These are phyloP conservation scores for Linnaemya tessellans DNA, from an alignment of 2,888 invertebrate species.

Conservation along the genomic window DNA sequence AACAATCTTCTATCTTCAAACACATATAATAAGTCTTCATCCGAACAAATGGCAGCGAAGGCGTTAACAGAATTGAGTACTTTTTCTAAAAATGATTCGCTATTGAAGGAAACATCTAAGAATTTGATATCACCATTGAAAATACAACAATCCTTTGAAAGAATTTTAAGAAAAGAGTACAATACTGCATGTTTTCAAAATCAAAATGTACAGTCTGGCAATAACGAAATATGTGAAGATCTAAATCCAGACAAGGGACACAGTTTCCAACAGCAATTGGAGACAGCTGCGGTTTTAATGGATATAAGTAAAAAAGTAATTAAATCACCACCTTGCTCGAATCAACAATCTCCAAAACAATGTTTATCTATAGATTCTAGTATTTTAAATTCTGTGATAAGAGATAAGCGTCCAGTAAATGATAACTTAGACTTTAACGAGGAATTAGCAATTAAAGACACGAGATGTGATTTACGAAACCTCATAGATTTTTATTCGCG, in stretches of 20 bases:
- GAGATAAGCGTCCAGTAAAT: conserved; percentile 80
- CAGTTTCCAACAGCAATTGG: conserved; percentile 82
- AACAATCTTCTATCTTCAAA: conserved; percentile 75
- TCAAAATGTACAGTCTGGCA: neutral
- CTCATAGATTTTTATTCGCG: conserved; percentile 84
- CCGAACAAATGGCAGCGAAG: conserved; percentile 83
- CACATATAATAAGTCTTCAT: conserved; percentile 77
- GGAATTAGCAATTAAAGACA: conserved; percentile 78
- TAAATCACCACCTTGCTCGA: conserved; percentile 83
- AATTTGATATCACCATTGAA: conserved; percentile 72
- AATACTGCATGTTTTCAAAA: conserved; percentile 4
- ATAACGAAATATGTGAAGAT: neutral
- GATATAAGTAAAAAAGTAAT: conserved; percentile 83
- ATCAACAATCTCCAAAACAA: conserved; percentile 81
- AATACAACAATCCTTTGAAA: conserved; percentile 7
- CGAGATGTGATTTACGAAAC: conserved; percentile 73
- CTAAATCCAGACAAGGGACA: conserved; percentile 76
- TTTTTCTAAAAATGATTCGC: conserved; percentile 77
- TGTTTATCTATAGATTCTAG: conserved; percentile 79
- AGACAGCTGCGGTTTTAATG: conserved; percentile 83
- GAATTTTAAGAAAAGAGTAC: neutral
- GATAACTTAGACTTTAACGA: conserved; percentile 77
- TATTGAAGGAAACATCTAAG: conserved; percentile 70
- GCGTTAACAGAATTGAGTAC: conserved; percentile 83
- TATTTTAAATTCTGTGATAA: conserved; percentile 84